Evolutionary conservation across 2,113 vertebrate species (phyloP).

Genomic region (Bambusicola thoracicus): DNA sequence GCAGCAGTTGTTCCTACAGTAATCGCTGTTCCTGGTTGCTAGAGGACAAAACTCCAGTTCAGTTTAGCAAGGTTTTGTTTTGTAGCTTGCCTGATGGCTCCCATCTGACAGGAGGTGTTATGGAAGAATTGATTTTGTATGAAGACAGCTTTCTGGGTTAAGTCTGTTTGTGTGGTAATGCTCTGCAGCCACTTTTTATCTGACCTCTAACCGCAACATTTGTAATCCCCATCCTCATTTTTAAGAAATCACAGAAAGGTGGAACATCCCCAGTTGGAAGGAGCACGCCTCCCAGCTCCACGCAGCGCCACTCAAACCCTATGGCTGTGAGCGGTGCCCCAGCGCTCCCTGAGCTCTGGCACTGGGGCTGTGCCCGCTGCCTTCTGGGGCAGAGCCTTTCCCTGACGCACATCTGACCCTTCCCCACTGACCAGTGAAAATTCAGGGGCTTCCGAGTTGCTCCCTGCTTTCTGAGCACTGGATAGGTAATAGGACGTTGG

Average conservation of each 20-base stretch:
- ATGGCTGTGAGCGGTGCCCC: background rate
- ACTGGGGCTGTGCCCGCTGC: background rate
- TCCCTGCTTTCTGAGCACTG: background rate
- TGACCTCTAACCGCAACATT: background rate
- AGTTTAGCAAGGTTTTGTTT: background rate
- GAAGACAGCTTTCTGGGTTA: background rate
- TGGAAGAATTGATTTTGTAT: background rate
- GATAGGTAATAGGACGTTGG: background rate
- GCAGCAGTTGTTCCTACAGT: background rate
- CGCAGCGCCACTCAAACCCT: too few relatives aligned
- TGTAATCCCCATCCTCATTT: background rate
- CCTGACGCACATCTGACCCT: background rate
- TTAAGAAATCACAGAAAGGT: background rate
- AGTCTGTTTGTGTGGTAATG: background rate
- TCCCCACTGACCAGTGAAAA: background rate
- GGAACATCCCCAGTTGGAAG: background rate
- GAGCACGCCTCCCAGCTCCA: too few relatives aligned
- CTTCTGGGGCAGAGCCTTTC: background rate
- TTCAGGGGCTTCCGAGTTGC: background rate
- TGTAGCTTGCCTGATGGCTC: background rate
- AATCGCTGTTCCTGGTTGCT: background rate
- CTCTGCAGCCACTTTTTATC: background rate
- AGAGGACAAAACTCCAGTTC: fast-evolving
- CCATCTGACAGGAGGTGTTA: background rate
- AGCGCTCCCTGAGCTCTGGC: background rate